Evolutionary conservation across 1,140 invertebrate genomes (phyloP).

Genomic region (Drosophila mojavensis): DNA sequence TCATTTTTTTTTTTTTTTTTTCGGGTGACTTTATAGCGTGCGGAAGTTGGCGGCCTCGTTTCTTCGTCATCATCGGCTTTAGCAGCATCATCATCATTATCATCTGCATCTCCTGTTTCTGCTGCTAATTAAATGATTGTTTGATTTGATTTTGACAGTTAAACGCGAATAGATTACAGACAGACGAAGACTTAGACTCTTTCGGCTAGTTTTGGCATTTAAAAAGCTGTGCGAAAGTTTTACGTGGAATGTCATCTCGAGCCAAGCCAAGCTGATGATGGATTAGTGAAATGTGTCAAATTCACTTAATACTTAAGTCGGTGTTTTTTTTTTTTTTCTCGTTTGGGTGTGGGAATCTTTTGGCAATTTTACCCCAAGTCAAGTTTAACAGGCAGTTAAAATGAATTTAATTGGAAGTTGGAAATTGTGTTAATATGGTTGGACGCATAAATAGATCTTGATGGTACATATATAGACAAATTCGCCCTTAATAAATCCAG

Average conservation of each 20-base stretch:
- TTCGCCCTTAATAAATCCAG: too few relatives aligned
- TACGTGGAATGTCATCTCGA: constrained; percentile 18
- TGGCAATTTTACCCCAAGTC: neutral
- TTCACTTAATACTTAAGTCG: constrained; percentile 5
- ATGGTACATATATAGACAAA: too few relatives aligned
- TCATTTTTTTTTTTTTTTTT: constrained; percentile 12
- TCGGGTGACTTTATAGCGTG: constrained; percentile 27
- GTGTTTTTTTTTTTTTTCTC: too few relatives aligned
- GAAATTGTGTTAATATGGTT: neutral
- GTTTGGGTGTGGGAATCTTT: constrained; percentile 18
- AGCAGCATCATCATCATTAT: neutral
- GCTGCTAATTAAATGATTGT: constrained; percentile 68
- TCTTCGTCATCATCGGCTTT: constrained; percentile 10
- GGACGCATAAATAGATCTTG: too few relatives aligned
- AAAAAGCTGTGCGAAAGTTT: constrained; percentile 37
- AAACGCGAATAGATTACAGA: constrained; percentile 38
- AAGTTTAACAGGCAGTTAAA: neutral
- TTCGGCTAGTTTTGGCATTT: too few relatives aligned
- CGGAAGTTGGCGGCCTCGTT: constrained; percentile 48
- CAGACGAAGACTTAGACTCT: neutral
- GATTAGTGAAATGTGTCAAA: constrained; percentile 46
- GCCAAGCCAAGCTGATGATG: constrained; percentile 19
- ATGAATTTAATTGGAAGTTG: neutral
- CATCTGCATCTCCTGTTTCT: constrained; percentile 1
- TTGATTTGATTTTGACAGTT: constrained; percentile 54